phyloP scores from a whole-genome alignment of 2,113 vertebrate species.

The Hyaena hyaena region DNA sequence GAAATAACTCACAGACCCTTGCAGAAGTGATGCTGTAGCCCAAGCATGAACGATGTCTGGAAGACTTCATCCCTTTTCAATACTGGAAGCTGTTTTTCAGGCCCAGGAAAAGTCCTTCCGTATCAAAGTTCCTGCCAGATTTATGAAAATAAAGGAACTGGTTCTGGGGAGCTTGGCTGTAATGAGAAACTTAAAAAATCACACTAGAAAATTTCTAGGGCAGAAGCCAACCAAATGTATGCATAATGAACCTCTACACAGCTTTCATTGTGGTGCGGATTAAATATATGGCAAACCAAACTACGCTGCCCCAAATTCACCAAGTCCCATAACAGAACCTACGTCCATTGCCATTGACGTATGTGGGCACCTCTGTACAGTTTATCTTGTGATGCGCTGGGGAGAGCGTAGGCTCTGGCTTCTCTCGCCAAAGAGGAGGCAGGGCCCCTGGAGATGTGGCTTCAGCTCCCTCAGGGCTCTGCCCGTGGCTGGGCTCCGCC shows the following conservation, averaged over 20 bases:
- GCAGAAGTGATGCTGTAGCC: background rate
- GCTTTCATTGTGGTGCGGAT: background rate
- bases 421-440: background rate
- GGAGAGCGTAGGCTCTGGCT: background rate
- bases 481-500: background rate
- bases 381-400: background rate
- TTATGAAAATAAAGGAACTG: background rate
- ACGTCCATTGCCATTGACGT: background rate
- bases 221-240: background rate
- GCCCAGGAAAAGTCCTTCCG: background rate
- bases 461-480: no score
- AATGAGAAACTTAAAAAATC: slow-evolving; percentile 11
- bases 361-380: background rate
- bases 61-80: background rate
- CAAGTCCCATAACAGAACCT: background rate
- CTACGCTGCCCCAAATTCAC: background rate
- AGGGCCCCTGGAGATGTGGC: background rate
- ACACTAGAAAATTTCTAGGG: background rate
- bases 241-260: background rate
- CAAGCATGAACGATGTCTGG: background rate
- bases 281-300: background rate
- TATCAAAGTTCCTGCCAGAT: background rate
- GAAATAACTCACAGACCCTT: background rate
- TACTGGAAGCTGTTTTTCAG: background rate
- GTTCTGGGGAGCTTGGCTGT: background rate